A percentile compares a stretch with the other conserved stretches of the same genome.
These are phyloP conservation scores for Microctenopoma stevenorrisi DNA, from an alignment of 2,797 vertebrate genomes.

Conservation along the genomic window DNA sequence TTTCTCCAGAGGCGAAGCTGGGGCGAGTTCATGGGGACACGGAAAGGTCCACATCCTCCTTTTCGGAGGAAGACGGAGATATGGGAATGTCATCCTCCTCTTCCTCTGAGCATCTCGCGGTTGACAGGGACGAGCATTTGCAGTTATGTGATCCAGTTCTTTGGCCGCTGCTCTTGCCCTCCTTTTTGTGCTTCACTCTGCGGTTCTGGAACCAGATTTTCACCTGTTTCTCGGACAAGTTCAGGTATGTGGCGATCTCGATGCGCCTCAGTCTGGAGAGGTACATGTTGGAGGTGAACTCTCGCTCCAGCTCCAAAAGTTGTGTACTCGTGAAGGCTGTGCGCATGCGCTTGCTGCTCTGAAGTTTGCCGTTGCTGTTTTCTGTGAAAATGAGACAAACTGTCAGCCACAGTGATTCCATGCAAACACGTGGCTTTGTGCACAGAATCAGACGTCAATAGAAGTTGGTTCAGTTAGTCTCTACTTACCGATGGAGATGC, in stretches of 20 bases:
- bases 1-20: slow-evolving; percentile 41
- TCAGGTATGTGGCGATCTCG: slow-evolving; percentile 98
- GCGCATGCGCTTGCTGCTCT: slow-evolving; percentile 98
- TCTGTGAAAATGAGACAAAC: slow-evolving; percentile 78
- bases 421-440: fast-evolving
- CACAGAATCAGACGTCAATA: fast-evolving
- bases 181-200: slow-evolving; percentile 99
- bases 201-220: slow-evolving; percentile 99
- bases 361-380: slow-evolving; percentile 90
- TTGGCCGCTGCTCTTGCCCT: slow-evolving; percentile 91
- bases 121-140: slow-evolving; percentile 92
- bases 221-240: slow-evolving; percentile 98
- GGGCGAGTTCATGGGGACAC: slow-evolving; percentile 87
- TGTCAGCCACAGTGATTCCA: slow-evolving; percentile 18
- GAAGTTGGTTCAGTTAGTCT: neutral
- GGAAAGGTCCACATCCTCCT: slow-evolving; percentile 94
- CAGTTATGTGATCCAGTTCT: slow-evolving; percentile 88
- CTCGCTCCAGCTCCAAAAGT: slow-evolving; percentile 96
- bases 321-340: slow-evolving; percentile 99
- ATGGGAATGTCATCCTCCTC: slow-evolving; percentile 94
- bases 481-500: slow-evolving; percentile 96
- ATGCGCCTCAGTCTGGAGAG: slow-evolving; percentile 97
- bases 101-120: slow-evolving; percentile 91
- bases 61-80: slow-evolving; percentile 96
- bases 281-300: slow-evolving; percentile 99